Evolutionary conservation across 2,888 invertebrate species (phyloP), one percentile per base, ranked within the genome.

Genomic region (Tenthredo distinguenda): DNA sequence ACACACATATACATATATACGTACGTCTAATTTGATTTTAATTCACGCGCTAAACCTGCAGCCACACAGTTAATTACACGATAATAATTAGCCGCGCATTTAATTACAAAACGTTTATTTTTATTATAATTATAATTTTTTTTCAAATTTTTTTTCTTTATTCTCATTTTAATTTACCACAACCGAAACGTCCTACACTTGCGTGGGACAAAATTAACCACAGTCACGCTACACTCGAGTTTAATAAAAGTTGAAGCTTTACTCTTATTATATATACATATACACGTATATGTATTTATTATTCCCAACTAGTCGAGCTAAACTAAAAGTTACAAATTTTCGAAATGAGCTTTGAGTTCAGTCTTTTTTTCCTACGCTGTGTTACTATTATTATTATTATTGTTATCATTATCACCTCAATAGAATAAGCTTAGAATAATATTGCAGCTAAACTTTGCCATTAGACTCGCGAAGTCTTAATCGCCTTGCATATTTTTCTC

Each of bases 311-410:
- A 26, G 26, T 1, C 37, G 15, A 68, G 34, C 34, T 31, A 34
- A 71, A 72, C 40, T 72, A 10, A 21, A 72, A 74, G 43, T 21
- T 40, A n/a, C 74, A 40, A 10, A 74, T 43, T 74, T 74, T 74
- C 43, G 40, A 5, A 74, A 26, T 43, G 21, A 74, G 15, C 74
- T 74, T 31, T n/a, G n/a, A 72, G 37, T 34, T 72, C n/a, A 55
- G 55, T 71, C 18, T 9, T 18, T 71, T 43, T 3, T 47, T 15
- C 15, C 3, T 47, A 47, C 47, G 12, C 12, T 47, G 12, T 15
- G 4, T 47, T 15, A 47, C 12, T 12, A 47, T 47, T 15, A 47
- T 47, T 47, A 47, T 15, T 40, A 40, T 40, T 47, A 47, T 43
- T 34, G 0, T 68, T 18, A 68, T 26, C 18, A 12, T 31, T 34